phyloP scores from a whole-genome alignment of 2,888 invertebrate genomes.

The Andrena marginata region DNA sequence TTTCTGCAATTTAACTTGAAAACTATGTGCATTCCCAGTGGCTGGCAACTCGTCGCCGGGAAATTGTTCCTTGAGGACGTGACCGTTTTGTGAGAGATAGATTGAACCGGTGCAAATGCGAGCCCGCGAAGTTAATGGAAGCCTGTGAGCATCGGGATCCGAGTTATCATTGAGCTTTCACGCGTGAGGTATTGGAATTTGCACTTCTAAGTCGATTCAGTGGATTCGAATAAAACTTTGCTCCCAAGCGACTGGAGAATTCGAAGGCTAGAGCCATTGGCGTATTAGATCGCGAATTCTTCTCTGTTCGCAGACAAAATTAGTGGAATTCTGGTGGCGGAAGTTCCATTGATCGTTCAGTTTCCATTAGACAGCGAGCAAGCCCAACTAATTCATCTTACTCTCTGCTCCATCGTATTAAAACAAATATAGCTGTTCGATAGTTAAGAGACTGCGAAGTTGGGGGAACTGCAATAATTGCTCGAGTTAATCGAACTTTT shows the following conservation, averaged over 20 bases:
- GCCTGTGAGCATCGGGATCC: background rate
- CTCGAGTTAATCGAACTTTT: constrained; percentile 23
- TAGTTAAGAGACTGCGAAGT: constrained; percentile 1
- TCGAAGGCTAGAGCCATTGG: background rate
- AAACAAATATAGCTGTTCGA: background rate
- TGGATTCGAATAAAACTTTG: background rate
- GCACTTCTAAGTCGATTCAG: background rate
- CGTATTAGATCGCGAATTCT: no score
- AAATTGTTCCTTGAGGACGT: constrained; percentile 49
- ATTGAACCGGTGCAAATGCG: constrained; percentile 2
- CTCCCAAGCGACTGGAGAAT: background rate
- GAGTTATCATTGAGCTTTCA: background rate
- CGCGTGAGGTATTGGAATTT: background rate
- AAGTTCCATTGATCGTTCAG: background rate
- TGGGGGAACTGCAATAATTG: constrained; percentile 24
- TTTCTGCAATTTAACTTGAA: constrained; percentile 65
- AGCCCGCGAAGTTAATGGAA: constrained; percentile 19
- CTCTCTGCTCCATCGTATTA: background rate
- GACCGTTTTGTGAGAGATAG: background rate
- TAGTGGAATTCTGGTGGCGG: background rate
- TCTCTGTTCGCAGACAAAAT: no score
- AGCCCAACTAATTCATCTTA: background rate
- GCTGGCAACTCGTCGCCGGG: constrained; percentile 40
- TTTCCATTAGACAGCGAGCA: background rate
- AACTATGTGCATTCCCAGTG: constrained; percentile 41